Evolutionary conservation across 2,113 vertebrate species (phyloP), one percentile per base, ranked within the genome.

Genomic region (Xenopus borealis): DNA sequence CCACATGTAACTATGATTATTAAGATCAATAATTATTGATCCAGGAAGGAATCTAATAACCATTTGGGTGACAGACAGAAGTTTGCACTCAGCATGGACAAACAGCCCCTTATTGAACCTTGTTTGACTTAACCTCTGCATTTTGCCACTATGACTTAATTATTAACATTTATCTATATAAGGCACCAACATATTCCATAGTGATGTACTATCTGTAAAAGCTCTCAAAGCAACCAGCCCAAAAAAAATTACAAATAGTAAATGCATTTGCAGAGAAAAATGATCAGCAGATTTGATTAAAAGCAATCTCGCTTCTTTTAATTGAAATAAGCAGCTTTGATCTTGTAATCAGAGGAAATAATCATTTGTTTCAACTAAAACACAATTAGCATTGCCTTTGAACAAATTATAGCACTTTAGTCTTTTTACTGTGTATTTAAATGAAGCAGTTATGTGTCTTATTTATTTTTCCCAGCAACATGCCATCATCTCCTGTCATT

Each of bases 261-360:
- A 76, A 69, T 63, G 58, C 30, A 75, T 76, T 76, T 13, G 10
- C 27, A 45, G 66, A 53, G 66, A 55, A 53, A 27, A 58, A 62
- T 20, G 46, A 76, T 76, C 73, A 76, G 66, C 66, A 76, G 66
- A 69, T 76, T 63, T 76, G 73, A 69, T 76, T 63, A 76, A 76
- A 76, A 44, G 47, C 66, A 63, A 55, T 69, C 73, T 76, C 53
- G 40, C 50, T 63, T 58, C 14, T 62, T 63, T 76, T 76, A 76
- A 76, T 76, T 69, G 73, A 76, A 76, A 76, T 76, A n/a, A 66
- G 44, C 58, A 69, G 66, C 73, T 76, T 76, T 76, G 73, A 76
- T 76, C 57, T 76, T 40, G 16, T 46, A 62, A 76, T 63, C 73
- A 76, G 46, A 69, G 73, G 63, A 76, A 76, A 62, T 76, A 69